Base-by-base conservation (phyloP, 2,113 vertebrate genomes). In the Oplegnathus fasciatus region DNA sequence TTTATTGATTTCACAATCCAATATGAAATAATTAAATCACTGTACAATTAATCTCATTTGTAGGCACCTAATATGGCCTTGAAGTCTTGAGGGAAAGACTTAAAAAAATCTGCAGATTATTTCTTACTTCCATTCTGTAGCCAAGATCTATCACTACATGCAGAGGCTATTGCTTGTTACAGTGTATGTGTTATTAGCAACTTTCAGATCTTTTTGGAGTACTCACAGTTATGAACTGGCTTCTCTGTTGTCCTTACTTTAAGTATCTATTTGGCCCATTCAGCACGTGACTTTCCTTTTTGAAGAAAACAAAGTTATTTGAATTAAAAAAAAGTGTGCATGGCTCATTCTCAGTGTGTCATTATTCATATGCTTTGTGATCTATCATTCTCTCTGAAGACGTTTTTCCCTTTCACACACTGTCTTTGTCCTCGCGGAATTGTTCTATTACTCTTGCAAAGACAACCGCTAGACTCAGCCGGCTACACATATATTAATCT, bases 311-410 rank as follows among this genome's bases (percentile, higher is more conserved):
- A 60, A 40, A 69, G 57, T 67, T 66, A 32, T 77, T 82, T 78
- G 15, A 70, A 66, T n/a, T 48, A 6, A 14, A 9, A 66, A 42
- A 61, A 75, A 44, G 2, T 1, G 5, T n/a, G 28, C 34, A 37
- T 20, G 46, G 37, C 60, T 64, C 44, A 52, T 69, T 70, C 46
- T 66, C 28, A 60, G 18, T 54, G 37, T 80, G n/a, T 58, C 20
- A 40, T 78, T 66, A 75, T 82, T 78, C 58, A 78, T 70, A 28
- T 28, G 54, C 37, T 26, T 55, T 67, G 57, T 46, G 71, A 79
- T 84, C 42, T 55, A 11, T 87, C 84, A 66, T 67, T 87, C 67
- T 37, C 79, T 85, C 42, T 87, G 54, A 85, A 70, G 60, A 74
- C 54, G 61, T 70, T 83, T 37, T 86, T 75, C 52, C 32, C 78